Evolutionary conservation across 1,140 invertebrate genomes (phyloP).

Genomic region (Drosophila kikkawai): DNA sequence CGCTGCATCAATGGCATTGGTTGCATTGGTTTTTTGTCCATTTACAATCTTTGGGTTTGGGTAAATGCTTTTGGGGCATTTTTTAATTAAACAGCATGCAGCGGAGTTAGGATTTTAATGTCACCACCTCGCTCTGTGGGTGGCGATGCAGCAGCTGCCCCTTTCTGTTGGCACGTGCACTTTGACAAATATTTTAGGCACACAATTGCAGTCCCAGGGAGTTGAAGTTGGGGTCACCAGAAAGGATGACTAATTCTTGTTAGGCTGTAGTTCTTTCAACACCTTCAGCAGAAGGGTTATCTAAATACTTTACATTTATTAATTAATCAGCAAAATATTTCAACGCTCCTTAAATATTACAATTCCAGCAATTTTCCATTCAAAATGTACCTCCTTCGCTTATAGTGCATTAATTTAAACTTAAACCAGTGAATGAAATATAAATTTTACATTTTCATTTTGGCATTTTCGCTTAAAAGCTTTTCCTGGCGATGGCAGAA

Average conservation of each 20-base stretch:
- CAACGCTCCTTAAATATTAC: neutral
- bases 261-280: neutral
- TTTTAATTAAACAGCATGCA: slow-evolving; percentile 81
- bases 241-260: slow-evolving; percentile 20
- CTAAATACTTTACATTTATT: no score
- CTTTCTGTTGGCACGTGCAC: slow-evolving; percentile 63
- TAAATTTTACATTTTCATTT: slow-evolving; percentile 73
- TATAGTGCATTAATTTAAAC: slow-evolving; percentile 31
- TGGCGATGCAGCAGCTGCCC: slow-evolving; percentile 20
- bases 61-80: slow-evolving; percentile 84
- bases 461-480: slow-evolving; percentile 75
- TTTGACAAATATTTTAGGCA: slow-evolving; percentile 77
- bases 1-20: slow-evolving; percentile 42
- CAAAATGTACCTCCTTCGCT: neutral
- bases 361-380: neutral
- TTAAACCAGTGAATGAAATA: slow-evolving; percentile 33
- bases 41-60: slow-evolving; percentile 30
- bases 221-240: neutral
- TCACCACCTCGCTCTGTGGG: slow-evolving; percentile 63
- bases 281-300: neutral
- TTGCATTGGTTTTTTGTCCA: slow-evolving; percentile 41
- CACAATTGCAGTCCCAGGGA: slow-evolving; percentile 34
- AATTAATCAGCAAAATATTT: neutral
- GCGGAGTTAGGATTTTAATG: slow-evolving; percentile 63
- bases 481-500: slow-evolving; percentile 43